Conservation (phyloP, 2,113 vertebrate genomes). For the Callipepla californica region DNA sequence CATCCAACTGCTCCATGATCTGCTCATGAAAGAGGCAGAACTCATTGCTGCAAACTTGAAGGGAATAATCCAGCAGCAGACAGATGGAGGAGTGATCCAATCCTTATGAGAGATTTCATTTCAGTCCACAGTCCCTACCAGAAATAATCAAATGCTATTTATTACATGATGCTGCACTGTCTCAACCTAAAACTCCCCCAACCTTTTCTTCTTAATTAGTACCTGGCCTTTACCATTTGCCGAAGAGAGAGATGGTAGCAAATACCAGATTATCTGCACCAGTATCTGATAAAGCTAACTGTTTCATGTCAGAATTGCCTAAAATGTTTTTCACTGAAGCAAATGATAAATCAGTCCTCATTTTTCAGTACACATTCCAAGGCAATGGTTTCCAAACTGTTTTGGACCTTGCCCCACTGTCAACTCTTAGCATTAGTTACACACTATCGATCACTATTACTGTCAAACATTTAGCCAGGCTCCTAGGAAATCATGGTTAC, state of each 20-base stretch:
- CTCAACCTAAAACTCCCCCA: constrained; percentile 6
- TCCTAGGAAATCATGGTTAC: not conserved
- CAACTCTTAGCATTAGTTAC: constrained; percentile 53
- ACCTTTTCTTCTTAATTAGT: constrained; percentile 47
- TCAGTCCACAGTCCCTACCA: constrained; percentile 38
- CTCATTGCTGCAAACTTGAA: not conserved
- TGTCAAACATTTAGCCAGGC: constrained; percentile 13
- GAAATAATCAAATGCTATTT: constrained; percentile 52
- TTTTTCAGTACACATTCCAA: constrained; percentile 46
- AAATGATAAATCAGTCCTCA: constrained; percentile 58
- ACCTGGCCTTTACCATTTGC: constrained; percentile 65
- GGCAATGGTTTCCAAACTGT: constrained; percentile 59
- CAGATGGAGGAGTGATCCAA: constrained; percentile 58
- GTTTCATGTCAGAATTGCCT: constrained; percentile 45
- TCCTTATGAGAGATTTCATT: constrained; percentile 49
- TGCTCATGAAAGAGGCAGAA: not conserved
- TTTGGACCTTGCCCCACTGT: constrained; percentile 61
- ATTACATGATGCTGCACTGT: constrained; percentile 2
- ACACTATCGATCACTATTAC: constrained; percentile 38
- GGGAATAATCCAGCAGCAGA: constrained; percentile 7
- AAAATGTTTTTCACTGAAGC: constrained; percentile 50
- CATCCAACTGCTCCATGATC: not conserved
- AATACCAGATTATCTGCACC: constrained; percentile 32
- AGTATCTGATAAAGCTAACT: constrained; percentile 47
- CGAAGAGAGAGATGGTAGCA: not conserved